These are phyloP conservation scores for Sebastes fasciatus DNA, from an alignment of 2,113 vertebrate genomes.

Conservation along the genomic window DNA sequence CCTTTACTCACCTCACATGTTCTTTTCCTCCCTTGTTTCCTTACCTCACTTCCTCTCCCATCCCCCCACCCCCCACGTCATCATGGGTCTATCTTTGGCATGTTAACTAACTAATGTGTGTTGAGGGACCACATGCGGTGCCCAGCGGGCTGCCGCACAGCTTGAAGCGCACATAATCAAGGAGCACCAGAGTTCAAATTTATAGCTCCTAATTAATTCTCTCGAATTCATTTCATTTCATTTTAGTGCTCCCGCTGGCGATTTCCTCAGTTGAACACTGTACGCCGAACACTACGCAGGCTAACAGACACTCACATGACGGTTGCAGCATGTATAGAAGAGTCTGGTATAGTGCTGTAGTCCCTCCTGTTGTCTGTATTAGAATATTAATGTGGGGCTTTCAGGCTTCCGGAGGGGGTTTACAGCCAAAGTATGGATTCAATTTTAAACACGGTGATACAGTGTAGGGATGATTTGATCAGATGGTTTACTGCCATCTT, in stretches of 20 bases:
- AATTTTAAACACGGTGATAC: neutral
- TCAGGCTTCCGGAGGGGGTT: neutral
- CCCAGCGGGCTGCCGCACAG: constrained; percentile 46
- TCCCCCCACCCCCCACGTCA: neutral
- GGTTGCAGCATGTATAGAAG: neutral
- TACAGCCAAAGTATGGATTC: neutral
- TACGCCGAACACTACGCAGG: neutral
- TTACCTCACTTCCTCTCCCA: neutral
- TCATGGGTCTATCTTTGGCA: constrained; percentile 41
- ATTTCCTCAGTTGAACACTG: constrained; percentile 16
- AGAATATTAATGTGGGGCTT: constrained; percentile 16
- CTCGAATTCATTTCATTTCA: constrained; percentile 64
- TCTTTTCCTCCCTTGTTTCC: constrained; percentile 7
- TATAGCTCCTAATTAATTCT: constrained; percentile 68
- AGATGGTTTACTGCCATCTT: neutral
- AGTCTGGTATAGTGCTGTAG: neutral
- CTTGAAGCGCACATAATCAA: constrained; percentile 67
- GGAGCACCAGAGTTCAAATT: constrained; percentile 60
- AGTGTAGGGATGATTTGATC: constrained; percentile 1
- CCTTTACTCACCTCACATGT: neutral
- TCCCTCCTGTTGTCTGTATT: neutral
- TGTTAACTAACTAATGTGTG: constrained; percentile 57
- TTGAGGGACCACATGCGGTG: constrained; percentile 33
- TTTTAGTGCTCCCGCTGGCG: constrained; percentile 55
- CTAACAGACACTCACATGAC: neutral